Evolutionary conservation across 2,888 invertebrate genomes (phyloP), one percentile per base, ranked within the genome.

Genomic region (Lottia gigantea): DNA sequence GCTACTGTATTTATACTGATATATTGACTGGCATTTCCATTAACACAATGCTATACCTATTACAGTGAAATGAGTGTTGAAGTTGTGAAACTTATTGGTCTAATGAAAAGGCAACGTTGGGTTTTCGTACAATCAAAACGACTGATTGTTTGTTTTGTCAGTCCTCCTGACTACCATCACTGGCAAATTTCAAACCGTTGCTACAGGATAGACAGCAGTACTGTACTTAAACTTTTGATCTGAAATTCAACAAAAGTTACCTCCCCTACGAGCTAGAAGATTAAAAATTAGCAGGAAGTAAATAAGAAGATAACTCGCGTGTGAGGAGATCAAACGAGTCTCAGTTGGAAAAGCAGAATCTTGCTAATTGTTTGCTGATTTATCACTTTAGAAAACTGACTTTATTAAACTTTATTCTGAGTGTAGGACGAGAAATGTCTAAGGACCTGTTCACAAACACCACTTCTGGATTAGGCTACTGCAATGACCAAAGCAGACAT

Each of bases 201-300:
- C 45, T 16, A 49, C 64, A 2, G 64, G 64, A 16, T 46, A 25
- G 26, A 15, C 66, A 6, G 45, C 8, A 40, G 67, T 15, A 40
- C 40, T 40, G 40, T 8, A 40, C 40, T 40, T 40, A 40, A 40
- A 40, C 40, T 40, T 40, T 40, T 40, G 40, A 40, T 40, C 40
- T 40, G 40, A 40, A 40, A 40, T 40, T 40, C 7, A 40, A 40
- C 40, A 40, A 40, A 40, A 40, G 40, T 40, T 40, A 40, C 11
- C 40, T 40, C 40, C 40, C 40, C 40, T 40, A 8, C 40, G 40
- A 40, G 40, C 7, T 40, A 40, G 40, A 55, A 55, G 55, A 55
- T 55, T 55, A 55, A 14, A 55, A 55, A 19, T 55, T 55, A 23
- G 55, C 23, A 55, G 55, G 55, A 23, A 55, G 55, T n/a, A 55